These are phyloP conservation scores for Aporrectodea caliginosa DNA, from an alignment of 1,140 invertebrate species.

Conservation along the genomic window DNA sequence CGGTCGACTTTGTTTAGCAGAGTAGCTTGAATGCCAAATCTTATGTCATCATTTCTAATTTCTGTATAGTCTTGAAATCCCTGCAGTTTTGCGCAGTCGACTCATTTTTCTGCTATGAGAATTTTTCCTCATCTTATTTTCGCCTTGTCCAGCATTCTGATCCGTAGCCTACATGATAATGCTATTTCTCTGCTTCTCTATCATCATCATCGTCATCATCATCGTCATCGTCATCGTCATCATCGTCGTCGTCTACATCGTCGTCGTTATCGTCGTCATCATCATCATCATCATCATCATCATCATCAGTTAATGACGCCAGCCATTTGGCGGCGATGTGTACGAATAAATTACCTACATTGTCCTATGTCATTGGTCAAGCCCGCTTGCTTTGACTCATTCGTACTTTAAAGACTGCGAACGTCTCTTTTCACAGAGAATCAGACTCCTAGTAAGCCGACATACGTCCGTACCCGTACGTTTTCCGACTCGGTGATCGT, in stretches of 20 bases:
- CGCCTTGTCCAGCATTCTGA: too few species aligned
- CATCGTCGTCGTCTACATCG: too few species aligned
- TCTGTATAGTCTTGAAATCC: too few species aligned
- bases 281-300: not conserved
- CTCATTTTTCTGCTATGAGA: too few species aligned
- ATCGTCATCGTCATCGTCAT: too few species aligned
- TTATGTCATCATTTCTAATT: not conserved
- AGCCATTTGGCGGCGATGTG: too few species aligned
- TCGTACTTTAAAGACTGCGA: not conserved
- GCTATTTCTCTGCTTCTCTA: not conserved
- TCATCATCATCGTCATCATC: too few species aligned
- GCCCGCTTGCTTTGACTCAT: not conserved
- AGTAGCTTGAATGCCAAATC: not conserved
- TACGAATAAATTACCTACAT: too few species aligned
- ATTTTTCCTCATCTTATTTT: too few species aligned
- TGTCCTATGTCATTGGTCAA: not conserved
- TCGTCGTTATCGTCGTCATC: not conserved
- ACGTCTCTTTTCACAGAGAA: conserved; percentile 4
- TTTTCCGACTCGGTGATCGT: conserved; percentile 24
- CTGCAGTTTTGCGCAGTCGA: too few species aligned
- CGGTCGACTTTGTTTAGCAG: too few species aligned
- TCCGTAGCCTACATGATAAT: not conserved
- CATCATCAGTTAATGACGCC: not conserved
- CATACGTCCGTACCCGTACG: conserved; percentile 19
- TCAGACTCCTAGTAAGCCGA: conserved; percentile 11